Percentiles rank a stretch among this genome's conserved stretches.
phyloP scores from a whole-genome alignment of 1,140 invertebrate species.

The Mizuhopecten yessoensis region DNA sequence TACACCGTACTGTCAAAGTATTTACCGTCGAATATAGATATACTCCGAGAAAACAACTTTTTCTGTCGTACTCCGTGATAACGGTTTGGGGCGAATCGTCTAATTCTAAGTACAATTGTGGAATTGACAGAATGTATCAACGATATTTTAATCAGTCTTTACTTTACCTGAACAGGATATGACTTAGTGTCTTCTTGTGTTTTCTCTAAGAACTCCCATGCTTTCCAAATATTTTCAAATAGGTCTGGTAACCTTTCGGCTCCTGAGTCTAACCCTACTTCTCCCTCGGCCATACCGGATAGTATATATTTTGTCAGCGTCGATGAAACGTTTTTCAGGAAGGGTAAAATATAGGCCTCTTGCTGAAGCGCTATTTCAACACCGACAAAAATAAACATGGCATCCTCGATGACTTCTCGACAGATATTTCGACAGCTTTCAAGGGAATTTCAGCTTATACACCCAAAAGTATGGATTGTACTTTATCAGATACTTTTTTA shows the following conservation, averaged over 20 bases:
- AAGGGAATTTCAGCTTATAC: neutral
- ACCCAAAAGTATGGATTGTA: conserved; percentile 15
- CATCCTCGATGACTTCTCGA: neutral
- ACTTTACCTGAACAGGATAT: conserved; percentile 70
- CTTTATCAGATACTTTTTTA: too few relatives aligned
- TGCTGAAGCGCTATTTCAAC: neutral
- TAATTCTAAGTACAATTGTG: too few relatives aligned
- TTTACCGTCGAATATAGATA: too few relatives aligned
- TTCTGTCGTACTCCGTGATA: too few relatives aligned
- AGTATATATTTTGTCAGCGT: neutral
- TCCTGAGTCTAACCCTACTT: neutral
- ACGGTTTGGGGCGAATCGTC: too few relatives aligned
- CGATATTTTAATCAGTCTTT: too few relatives aligned
- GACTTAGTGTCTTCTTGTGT: conserved; percentile 68
- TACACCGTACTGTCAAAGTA: too few relatives aligned
- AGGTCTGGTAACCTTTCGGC: conserved; percentile 63
- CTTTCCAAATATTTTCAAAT: conserved; percentile 67
- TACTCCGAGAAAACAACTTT: too few relatives aligned
- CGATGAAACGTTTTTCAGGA: neutral
- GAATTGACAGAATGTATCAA: too few relatives aligned
- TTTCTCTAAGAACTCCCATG: conserved; percentile 63
- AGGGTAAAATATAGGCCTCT: neutral
- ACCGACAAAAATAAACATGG: conserved; percentile 8
- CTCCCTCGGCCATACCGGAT: neutral
- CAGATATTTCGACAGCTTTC: neutral